These are phyloP conservation scores for Psophia crepitans DNA, from an alignment of 2,113 vertebrate genomes.

Conservation along the genomic window DNA sequence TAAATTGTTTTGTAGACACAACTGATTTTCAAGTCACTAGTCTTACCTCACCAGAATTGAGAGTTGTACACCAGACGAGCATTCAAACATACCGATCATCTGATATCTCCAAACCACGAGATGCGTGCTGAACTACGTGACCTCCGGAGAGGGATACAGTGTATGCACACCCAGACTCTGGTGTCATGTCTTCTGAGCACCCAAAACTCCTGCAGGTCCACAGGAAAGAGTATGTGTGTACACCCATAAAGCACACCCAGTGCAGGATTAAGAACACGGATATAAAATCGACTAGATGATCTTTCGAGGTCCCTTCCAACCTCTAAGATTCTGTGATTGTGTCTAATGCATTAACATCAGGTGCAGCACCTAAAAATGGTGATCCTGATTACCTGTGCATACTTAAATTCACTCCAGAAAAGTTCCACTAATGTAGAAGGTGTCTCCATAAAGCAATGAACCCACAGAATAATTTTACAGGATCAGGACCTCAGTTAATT, in stretches of 20 bases:
- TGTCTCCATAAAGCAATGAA: not conserved
- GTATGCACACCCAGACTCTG: accelerated
- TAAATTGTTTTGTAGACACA: accelerated
- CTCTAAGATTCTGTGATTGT: too few relatives aligned
- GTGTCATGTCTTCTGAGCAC: not conserved
- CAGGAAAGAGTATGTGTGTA: accelerated
- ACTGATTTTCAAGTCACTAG: not conserved
- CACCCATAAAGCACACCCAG: not conserved
- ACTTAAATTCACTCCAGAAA: not conserved
- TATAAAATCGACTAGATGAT: too few relatives aligned
- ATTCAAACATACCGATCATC: accelerated
- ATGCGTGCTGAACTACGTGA: accelerated
- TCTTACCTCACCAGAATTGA: accelerated
- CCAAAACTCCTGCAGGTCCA: not conserved
- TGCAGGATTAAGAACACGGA: not conserved
- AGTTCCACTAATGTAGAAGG: not conserved
- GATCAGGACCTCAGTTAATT: not conserved
- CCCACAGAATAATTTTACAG: not conserved
- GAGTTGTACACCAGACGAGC: accelerated
- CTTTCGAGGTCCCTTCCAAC: too few relatives aligned
- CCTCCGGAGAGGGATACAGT: accelerated
- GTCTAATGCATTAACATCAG: not conserved
- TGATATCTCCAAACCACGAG: accelerated
- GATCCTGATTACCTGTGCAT: not conserved
- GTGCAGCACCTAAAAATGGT: not conserved